These are phyloP conservation scores for Anas platyrhynchos DNA, from an alignment of 2,113 vertebrate genomes.

Conservation along the genomic window DNA sequence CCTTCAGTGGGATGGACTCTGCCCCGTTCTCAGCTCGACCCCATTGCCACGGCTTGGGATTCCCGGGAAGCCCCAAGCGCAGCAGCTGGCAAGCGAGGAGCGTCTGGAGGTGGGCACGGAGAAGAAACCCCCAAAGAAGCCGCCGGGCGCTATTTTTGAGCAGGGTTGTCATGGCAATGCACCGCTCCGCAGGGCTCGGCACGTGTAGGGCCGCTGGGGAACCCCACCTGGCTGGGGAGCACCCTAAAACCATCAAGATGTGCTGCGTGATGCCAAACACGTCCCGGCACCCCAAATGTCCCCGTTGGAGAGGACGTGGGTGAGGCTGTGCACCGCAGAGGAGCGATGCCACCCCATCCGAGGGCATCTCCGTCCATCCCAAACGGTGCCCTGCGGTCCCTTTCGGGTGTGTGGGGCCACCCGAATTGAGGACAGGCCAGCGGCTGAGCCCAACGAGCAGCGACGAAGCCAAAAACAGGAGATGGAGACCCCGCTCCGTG, in stretches of 20 bases:
- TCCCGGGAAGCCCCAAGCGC: not conserved
- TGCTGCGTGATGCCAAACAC: not conserved
- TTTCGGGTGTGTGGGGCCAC: rapidly evolving
- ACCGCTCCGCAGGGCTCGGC: not conserved
- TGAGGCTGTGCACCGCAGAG: no score
- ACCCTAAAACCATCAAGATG: not conserved
- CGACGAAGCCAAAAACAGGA: not conserved
- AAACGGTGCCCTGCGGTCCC: rapidly evolving
- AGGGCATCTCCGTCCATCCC: no score
- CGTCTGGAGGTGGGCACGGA: not conserved
- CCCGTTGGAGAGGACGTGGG: no score
- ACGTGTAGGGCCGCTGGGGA: not conserved
- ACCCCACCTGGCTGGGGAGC: not conserved
- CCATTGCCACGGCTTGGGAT: not conserved
- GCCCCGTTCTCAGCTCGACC: not conserved
- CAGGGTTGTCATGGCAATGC: conserved; percentile 35
- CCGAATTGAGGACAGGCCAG: rapidly evolving
- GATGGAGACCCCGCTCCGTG: not conserved
- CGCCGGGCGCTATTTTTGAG: conserved; percentile 32
- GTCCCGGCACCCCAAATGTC: not conserved
- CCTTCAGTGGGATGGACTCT: not conserved
- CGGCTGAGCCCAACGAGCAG: rapidly evolving
- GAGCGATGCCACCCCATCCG: no score
- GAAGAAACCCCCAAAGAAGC: not conserved
- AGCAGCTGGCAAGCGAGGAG: not conserved